phyloP scores from a whole-genome alignment of 2,888 invertebrate species.

The Apamea crenata region DNA sequence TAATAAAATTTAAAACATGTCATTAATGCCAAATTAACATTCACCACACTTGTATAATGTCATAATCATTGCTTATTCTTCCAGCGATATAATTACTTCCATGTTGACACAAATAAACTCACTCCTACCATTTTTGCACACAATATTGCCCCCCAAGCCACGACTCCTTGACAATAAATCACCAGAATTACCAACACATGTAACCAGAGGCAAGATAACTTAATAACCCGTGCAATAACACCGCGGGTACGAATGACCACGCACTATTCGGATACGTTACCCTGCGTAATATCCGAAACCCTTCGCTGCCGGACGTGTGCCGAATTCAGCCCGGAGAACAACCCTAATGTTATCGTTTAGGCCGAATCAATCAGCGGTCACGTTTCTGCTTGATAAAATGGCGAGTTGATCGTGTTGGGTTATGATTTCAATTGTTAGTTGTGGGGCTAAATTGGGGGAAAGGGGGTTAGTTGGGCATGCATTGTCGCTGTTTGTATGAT shows the following conservation, averaged over 20 bases:
- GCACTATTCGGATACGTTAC: slow-evolving; percentile 61
- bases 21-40: background rate
- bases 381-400: slow-evolving; percentile 59
- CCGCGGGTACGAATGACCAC: slow-evolving; percentile 66
- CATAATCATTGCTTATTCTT: background rate
- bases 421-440: slow-evolving; percentile 57
- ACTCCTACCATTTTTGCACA: slow-evolving; percentile 25
- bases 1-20: background rate
- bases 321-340: slow-evolving; percentile 56
- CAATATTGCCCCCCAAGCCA: slow-evolving; percentile 35
- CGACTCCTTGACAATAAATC: slow-evolving; percentile 55
- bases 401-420: slow-evolving; percentile 54
- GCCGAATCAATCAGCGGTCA: slow-evolving; percentile 61
- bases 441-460: slow-evolving; percentile 28
- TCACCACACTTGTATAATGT: background rate
- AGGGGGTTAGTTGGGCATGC: background rate
- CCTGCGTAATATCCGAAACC: slow-evolving; percentile 64
- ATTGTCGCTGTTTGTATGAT: slow-evolving; percentile 9
- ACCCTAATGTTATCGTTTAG: slow-evolving; percentile 63
- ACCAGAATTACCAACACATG: slow-evolving; percentile 60
- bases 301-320: slow-evolving; percentile 62
- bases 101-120: background rate
- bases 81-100: no score
- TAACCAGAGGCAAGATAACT: slow-evolving; percentile 65
- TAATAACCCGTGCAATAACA: slow-evolving; percentile 67